A percentile compares a stretch with the other conserved stretches of the same genome.
phyloP scores from a whole-genome alignment of 2,797 vertebrate genomes.

The Halcyon leucocephala region DNA sequence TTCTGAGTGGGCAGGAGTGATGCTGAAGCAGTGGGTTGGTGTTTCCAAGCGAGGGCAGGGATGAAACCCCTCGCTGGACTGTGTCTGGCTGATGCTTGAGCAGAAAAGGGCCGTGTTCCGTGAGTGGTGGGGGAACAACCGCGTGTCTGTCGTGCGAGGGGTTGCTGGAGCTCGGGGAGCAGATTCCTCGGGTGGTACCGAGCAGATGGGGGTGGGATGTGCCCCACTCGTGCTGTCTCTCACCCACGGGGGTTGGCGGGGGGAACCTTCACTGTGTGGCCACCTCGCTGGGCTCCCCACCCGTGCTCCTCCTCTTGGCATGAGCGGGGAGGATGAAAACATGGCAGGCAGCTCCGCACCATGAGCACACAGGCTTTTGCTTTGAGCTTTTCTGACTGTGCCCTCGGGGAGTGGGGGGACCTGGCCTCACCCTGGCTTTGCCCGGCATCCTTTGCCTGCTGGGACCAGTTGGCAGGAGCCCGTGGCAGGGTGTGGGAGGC shows the following conservation, averaged over 20 bases:
- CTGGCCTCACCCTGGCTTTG: background rate
- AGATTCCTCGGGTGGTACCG: fast-evolving
- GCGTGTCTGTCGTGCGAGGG: fast-evolving
- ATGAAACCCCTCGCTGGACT: fast-evolving
- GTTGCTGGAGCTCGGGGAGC: background rate
- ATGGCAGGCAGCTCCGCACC: background rate
- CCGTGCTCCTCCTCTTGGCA: background rate
- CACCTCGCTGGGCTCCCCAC: background rate
- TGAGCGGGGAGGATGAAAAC: background rate
- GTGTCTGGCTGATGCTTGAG: fast-evolving
- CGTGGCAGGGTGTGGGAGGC: background rate
- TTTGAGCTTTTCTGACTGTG: background rate
- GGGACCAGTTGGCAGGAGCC: background rate
- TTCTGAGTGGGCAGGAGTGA: fast-evolving
- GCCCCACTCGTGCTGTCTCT: fast-evolving
- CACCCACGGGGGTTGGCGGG: fast-evolving
- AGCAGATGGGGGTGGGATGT: background rate
- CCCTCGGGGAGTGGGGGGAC: too few species aligned
- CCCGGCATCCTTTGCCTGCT: background rate
- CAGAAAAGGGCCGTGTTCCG: background rate
- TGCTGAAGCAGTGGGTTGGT: background rate
- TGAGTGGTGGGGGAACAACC: fast-evolving
- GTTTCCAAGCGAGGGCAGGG: background rate
- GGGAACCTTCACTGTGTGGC: background rate
- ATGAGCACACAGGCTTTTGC: background rate